A percentile compares a stretch with the other conserved stretches of the same genome.
Evolutionary conservation across 2,113 vertebrate genomes (phyloP).

Genomic region (Grantiella picta): DNA sequence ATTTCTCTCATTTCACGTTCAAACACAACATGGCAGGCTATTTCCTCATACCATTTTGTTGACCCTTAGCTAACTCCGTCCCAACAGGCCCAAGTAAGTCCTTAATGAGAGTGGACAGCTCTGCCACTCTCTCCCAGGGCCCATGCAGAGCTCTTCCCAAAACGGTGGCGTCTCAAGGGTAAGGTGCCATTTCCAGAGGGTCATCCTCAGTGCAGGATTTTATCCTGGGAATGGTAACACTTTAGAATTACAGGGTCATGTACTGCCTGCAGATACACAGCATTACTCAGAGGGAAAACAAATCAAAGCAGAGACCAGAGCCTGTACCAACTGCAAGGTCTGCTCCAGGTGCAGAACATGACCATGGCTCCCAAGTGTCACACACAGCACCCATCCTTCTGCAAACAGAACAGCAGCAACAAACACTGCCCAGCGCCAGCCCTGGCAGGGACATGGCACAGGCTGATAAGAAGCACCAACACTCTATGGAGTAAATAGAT

Average conservation of each 20-base stretch:
- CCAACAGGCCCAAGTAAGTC: not conserved
- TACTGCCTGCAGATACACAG: accelerated
- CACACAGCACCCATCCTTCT: not conserved
- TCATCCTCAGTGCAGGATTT: not conserved
- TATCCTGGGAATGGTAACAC: not conserved
- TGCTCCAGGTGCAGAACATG: not conserved
- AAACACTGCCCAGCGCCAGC: not conserved
- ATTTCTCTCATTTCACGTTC: not conserved
- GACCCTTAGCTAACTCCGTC: not conserved
- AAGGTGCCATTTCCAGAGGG: not conserved
- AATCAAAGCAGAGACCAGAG: not conserved
- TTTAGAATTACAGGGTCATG: not conserved
- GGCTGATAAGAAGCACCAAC: not conserved
- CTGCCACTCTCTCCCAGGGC: not conserved
- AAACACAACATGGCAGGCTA: not conserved
- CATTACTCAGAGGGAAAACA: not conserved
- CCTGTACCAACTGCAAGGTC: not conserved
- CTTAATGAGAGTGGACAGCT: not conserved
- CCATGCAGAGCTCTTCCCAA: not conserved
- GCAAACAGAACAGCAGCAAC: not conserved
- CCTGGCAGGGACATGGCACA: accelerated
- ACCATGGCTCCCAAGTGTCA: not conserved
- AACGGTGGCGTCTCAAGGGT: not conserved
- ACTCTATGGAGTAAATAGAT: accelerated
- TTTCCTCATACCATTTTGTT: not conserved